Percentiles rank a stretch among this genome's conserved stretches.
These are phyloP conservation scores for Euwallacea fornicatus DNA, from an alignment of 1,140 invertebrate genomes.

Conservation along the genomic window DNA sequence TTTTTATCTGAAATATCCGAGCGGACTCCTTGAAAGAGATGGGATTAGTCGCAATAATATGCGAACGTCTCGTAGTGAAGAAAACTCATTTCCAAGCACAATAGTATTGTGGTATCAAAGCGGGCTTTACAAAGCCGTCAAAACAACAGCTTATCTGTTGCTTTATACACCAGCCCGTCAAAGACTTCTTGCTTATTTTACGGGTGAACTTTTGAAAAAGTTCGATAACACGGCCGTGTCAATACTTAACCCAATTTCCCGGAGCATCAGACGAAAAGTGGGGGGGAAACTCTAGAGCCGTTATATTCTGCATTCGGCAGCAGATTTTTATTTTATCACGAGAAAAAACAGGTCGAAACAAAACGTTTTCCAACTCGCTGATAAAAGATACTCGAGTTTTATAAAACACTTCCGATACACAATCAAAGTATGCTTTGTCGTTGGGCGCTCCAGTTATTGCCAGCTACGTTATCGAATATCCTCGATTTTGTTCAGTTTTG, in stretches of 20 bases:
- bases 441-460: constrained; percentile 11
- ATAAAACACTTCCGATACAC: constrained; percentile 35
- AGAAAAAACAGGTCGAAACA: constrained; percentile 26
- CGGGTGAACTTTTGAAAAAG: too few relatives aligned
- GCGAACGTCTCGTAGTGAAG: too few relatives aligned
- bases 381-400: constrained; percentile 33
- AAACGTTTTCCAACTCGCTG: constrained; percentile 27
- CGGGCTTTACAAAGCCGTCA: constrained; percentile 1
- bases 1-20: background rate
- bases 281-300: constrained; percentile 10
- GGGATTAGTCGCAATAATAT: too few relatives aligned
- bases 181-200: too few relatives aligned
- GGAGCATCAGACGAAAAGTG: constrained; percentile 6
- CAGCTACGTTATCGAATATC: constrained; percentile 16
- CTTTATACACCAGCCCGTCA: constrained; percentile 2
- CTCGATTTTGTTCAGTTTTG: background rate
- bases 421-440: constrained; percentile 29
- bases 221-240: too few relatives aligned
- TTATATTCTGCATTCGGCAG: constrained; percentile 29
- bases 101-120: background rate
- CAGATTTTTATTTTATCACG: constrained; percentile 30
- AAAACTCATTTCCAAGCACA: too few relatives aligned
- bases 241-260: constrained; percentile 22
- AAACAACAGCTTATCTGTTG: constrained; percentile 24
- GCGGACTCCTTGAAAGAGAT: too few relatives aligned